phyloP scores from a whole-genome alignment of 2,113 vertebrate genomes.

The Mormyrus iriodes region DNA sequence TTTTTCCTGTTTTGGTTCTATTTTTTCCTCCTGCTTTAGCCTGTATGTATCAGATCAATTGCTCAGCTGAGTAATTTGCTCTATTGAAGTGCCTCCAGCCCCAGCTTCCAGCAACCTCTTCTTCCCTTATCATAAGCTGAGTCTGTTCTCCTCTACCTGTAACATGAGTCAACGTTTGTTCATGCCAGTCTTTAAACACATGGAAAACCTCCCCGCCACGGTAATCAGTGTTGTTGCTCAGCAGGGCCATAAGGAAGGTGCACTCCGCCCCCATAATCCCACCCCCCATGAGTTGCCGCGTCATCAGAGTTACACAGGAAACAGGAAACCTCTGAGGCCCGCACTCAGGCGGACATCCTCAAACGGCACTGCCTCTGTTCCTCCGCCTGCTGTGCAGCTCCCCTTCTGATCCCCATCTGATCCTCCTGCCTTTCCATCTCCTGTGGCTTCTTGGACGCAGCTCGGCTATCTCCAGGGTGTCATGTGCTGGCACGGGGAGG shows the following conservation, averaged over 20 bases:
- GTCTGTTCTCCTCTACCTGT: neutral
- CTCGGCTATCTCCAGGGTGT: neutral
- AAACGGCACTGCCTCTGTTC: slow-evolving; percentile 13
- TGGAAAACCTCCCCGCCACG: neutral
- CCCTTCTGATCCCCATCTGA: too few species aligned
- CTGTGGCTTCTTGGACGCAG: neutral
- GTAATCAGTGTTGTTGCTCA: neutral
- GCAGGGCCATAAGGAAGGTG: neutral
- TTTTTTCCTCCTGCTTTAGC: neutral
- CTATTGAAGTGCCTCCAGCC: neutral
- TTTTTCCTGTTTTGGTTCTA: neutral
- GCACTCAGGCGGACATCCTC: slow-evolving; percentile 13
- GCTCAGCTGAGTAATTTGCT: neutral
- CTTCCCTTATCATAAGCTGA: neutral
- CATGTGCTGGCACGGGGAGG: slow-evolving; percentile 23
- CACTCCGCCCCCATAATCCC: neutral
- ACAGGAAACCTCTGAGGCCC: slow-evolving; percentile 18
- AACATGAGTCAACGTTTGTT: neutral
- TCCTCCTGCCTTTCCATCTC: neutral
- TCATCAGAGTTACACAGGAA: slow-evolving; percentile 21
- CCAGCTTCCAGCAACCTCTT: neutral
- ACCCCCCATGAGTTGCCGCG: neutral
- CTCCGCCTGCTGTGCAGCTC: neutral
- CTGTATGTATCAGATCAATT: neutral
- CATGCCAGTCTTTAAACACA: neutral